These are phyloP conservation scores for Panulirus ornatus DNA, from an alignment of 1,140 invertebrate species.

Conservation along the genomic window DNA sequence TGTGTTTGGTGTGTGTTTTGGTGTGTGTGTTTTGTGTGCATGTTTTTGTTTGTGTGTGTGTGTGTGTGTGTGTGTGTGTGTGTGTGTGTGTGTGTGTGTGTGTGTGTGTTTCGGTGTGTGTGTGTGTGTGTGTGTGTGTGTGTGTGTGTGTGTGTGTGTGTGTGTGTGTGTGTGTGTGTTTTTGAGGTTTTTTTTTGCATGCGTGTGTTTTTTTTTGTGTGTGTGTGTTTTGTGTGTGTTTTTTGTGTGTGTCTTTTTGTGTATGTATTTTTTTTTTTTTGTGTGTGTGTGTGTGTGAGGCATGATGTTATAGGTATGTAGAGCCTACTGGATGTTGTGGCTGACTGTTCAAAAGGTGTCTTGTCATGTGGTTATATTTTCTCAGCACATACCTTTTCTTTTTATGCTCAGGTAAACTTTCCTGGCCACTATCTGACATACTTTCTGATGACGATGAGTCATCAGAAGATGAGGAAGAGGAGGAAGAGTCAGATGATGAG, in stretches of 20 bases:
- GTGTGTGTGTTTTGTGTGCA: too few relatives aligned
- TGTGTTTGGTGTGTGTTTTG: too few relatives aligned
- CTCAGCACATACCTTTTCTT: conserved; percentile 83
- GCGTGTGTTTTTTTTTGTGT: not conserved
- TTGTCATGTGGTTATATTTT: not conserved
- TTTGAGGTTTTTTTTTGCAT: too few relatives aligned
- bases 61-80: too few relatives aligned
- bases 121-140: too few relatives aligned
- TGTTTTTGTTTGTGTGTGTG: too few relatives aligned
- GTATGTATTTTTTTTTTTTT: not conserved
- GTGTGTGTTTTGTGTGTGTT: not conserved
- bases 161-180: too few relatives aligned
- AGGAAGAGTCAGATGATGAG: conserved; percentile 93
- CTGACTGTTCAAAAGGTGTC: too few relatives aligned
- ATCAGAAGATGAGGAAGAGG: conserved; percentile 80
- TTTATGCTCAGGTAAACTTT: conserved; percentile 91
- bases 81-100: too few relatives aligned
- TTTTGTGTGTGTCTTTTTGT: not conserved
- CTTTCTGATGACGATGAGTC: conserved; percentile 76
- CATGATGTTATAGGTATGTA: not conserved
- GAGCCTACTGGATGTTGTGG: not conserved
- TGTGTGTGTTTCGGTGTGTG: too few relatives aligned
- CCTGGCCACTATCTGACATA: conserved; percentile 84
- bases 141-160: too few relatives aligned
- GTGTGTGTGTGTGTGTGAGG: not conserved